Evolutionary conservation across 1,140 invertebrate species (phyloP).

Genomic region (Megalonaias nervosa): DNA sequence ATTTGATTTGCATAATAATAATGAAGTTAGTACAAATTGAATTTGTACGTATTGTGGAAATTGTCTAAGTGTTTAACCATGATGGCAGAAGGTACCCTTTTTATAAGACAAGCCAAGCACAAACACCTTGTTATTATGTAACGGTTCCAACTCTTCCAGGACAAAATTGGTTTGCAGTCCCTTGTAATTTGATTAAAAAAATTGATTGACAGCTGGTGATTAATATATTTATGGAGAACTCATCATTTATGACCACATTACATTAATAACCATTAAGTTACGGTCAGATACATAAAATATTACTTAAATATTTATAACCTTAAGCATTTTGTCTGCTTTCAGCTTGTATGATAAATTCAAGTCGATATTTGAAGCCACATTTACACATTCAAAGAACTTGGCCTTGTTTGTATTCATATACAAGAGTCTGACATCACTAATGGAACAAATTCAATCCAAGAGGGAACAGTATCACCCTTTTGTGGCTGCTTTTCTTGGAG

Average conservation of each 20-base stretch:
- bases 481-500: slow-evolving; percentile 72
- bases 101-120: no score
- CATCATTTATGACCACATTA: no score
- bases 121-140: no score
- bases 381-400: slow-evolving; percentile 73
- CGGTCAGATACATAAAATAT: neutral
- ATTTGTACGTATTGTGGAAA: no score
- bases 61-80: no score
- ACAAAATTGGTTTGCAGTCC: neutral
- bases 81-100: no score
- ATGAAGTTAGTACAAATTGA: no score
- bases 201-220: neutral
- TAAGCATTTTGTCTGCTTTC: slow-evolving; percentile 34
- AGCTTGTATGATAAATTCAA: slow-evolving; percentile 70
- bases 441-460: slow-evolving; percentile 55
- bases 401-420: slow-evolving; percentile 73
- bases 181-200: neutral
- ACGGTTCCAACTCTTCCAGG: no score
- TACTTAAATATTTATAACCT: neutral
- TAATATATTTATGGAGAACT: no score
- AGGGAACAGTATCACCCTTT: slow-evolving; percentile 69
- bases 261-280: neutral
- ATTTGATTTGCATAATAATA: no score
- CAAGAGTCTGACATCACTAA: slow-evolving; percentile 66
- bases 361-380: slow-evolving; percentile 72